Percentiles rank a stretch among this genome's conserved stretches.
These are phyloP conservation scores for Podarcis lilfordi DNA, from an alignment of 2,797 vertebrate genomes.

Conservation along the genomic window DNA sequence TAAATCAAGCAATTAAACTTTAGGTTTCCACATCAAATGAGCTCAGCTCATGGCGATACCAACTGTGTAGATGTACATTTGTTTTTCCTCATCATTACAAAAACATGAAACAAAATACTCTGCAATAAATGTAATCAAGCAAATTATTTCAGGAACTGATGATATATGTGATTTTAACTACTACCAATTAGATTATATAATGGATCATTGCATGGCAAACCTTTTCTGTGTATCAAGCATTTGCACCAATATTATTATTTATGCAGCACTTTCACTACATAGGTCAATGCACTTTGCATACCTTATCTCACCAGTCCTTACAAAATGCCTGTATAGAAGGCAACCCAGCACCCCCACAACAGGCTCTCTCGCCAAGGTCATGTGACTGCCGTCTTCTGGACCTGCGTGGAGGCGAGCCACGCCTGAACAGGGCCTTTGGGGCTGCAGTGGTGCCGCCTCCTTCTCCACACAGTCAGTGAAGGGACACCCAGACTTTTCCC, in stretches of 20 bases:
- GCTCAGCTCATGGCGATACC: slow-evolving; percentile 69
- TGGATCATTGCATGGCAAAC: not conserved
- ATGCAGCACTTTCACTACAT: not conserved
- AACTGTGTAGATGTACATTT: slow-evolving; percentile 71
- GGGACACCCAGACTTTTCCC: too few species aligned
- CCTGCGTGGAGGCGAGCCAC: too few species aligned
- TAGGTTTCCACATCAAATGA: slow-evolving; percentile 77
- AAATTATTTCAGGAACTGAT: slow-evolving; percentile 65
- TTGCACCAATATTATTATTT: slow-evolving; percentile 26
- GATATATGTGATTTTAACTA: slow-evolving; percentile 52
- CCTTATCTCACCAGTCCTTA: not conserved
- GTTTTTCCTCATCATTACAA: slow-evolving; percentile 73
- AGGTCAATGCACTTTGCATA: not conserved
- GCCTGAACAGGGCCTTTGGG: too few species aligned
- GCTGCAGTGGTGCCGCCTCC: too few species aligned
- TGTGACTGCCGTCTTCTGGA: too few species aligned
- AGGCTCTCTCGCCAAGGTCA: too few species aligned
- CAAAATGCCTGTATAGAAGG: not conserved
- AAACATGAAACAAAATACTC: slow-evolving; percentile 71
- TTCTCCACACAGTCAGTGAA: too few species aligned
- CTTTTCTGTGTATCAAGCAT: not conserved
- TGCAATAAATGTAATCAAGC: slow-evolving; percentile 69
- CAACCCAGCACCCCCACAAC: too few species aligned
- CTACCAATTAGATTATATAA: slow-evolving; percentile 12
- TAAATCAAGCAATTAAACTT: slow-evolving; percentile 83